Evolutionary conservation across 2,113 vertebrate genomes (phyloP), one percentile per base, ranked within the genome.

Genomic region (Megaptera novaeangliae): DNA sequence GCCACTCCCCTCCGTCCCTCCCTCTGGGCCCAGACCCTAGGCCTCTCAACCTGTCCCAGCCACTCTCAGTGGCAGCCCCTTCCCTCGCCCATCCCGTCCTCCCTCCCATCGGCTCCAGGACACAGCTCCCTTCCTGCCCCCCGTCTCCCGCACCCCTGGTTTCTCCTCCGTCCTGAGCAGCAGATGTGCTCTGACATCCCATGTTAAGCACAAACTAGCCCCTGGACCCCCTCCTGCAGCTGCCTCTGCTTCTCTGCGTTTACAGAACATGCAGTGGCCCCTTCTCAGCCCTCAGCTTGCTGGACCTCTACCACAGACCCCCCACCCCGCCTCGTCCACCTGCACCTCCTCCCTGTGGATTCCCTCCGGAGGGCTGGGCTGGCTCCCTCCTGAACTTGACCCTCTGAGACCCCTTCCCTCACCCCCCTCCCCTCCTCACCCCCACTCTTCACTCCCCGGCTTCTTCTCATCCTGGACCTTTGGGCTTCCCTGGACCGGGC

Each of bases 81-180:
- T 46, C 39, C 12, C 21, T n/a, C 3, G 1, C 27, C 3, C 2
- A 0, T 5, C 39, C 55, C 1, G 0, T 15, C 69, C 31, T 34
- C 12, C 61, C 17, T 25, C 0, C 6, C 41, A 8, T 0, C 0
- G 5, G 15, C 21, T 88, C 25, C 0, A 14, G 57, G 29, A 55
- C 8, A 0, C 0, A 2, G 15, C 17, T 81, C 66, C 9, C 23
- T 5, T 1, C 55, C 39, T 41, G 46, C 21, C 2, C 21, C 69
- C 18, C 12, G 2, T 9, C 41, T 12, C 25, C 59, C 17, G 1
- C 52, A 36, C 36, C 36, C 39, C 10, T 12, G 4, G 6, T 10
- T 18, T 10, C 5, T 18, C 34, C 34, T 31, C 34, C 0, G 1
- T 27, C 18, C 14, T 15, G 20, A 9, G 71, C 1, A 0, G 6